A percentile compares a stretch with the other conserved stretches of the same genome.
Evolutionary conservation across 2,797 vertebrate genomes (phyloP).

Genomic region (Avahi laniger): DNA sequence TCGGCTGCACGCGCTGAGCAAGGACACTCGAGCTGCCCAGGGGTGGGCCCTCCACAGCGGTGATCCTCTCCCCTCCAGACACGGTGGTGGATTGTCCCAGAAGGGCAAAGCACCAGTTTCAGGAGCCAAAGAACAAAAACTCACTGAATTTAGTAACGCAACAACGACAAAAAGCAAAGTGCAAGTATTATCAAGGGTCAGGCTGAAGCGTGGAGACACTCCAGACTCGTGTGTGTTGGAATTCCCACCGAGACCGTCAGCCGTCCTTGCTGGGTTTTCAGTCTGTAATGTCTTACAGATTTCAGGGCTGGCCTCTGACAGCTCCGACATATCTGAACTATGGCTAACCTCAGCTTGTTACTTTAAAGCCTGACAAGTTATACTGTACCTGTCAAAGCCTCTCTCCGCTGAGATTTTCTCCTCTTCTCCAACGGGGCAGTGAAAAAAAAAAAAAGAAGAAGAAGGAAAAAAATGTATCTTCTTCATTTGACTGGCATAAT

Average conservation of each 20-base stretch:
- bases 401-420: background rate
- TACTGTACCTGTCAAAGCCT: slow-evolving; percentile 60
- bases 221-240: slow-evolving; percentile 49
- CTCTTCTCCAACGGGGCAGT: background rate
- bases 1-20: background rate
- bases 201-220: slow-evolving; percentile 44
- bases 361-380: slow-evolving; percentile 54
- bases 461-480: background rate
- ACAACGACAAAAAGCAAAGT: slow-evolving; percentile 53
- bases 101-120: background rate
- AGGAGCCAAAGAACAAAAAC: slow-evolving; percentile 59
- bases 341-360: slow-evolving; percentile 53
- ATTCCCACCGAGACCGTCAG: slow-evolving; percentile 61
- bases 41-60: background rate
- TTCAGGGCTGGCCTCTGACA: slow-evolving; percentile 60
- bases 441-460: no score
- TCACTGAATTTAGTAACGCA: slow-evolving; percentile 38
- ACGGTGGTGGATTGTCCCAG: slow-evolving; percentile 10
- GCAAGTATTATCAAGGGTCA: slow-evolving; percentile 64
- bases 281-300: slow-evolving; percentile 65
- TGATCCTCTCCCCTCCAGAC: background rate
- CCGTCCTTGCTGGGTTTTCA: slow-evolving; percentile 3
- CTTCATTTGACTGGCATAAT: slow-evolving; percentile 29
- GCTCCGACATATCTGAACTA: slow-evolving; percentile 67
- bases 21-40: background rate